Percentiles rank a stretch among this genome's conserved stretches.
Evolutionary conservation across 2,888 invertebrate species (phyloP).

Genomic region (Phyllotreta striolata): DNA sequence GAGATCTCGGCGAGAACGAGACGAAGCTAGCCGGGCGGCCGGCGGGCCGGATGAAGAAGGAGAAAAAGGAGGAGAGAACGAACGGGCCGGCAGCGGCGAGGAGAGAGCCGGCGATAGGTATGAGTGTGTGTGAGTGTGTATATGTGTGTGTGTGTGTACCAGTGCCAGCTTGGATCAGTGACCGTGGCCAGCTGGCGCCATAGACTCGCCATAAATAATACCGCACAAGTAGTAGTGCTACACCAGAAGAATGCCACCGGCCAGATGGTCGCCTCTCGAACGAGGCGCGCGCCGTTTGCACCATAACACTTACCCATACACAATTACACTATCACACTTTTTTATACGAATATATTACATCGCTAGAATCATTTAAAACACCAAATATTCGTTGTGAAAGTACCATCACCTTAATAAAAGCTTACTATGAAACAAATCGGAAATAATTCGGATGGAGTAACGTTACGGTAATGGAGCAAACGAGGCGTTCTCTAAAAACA

Average conservation of each 20-base stretch:
- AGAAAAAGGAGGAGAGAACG: conserved; percentile 28
- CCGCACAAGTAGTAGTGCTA: conserved; percentile 61
- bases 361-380: too few species aligned
- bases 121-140: too few species aligned
- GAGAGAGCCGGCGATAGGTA: too few species aligned
- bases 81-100: neutral
- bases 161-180: conserved; percentile 58
- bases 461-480: conserved; percentile 36
- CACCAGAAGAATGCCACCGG: conserved; percentile 57
- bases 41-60: conserved; percentile 34
- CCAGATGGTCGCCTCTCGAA: conserved; percentile 58
- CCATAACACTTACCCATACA: conserved; percentile 43
- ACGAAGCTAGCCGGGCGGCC: neutral
- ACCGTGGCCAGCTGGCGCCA: conserved; percentile 64
- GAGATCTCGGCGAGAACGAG: conserved; percentile 29
- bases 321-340: too few species aligned
- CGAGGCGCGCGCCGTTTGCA: conserved; percentile 41
- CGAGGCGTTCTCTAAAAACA: conserved; percentile 39
- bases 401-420: too few species aligned
- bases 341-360: too few species aligned
- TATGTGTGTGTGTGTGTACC: conserved; percentile 33
- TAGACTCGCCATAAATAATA: conserved; percentile 62
- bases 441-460: conserved; percentile 1
- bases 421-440: too few species aligned
- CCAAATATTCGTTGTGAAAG: too few species aligned